Percentiles rank a stretch among this genome's conserved stretches.
Conservation (phyloP, 30 jellyfish, hydroid and myxozoan genomes). For the Aurelia sp. region DNA sequence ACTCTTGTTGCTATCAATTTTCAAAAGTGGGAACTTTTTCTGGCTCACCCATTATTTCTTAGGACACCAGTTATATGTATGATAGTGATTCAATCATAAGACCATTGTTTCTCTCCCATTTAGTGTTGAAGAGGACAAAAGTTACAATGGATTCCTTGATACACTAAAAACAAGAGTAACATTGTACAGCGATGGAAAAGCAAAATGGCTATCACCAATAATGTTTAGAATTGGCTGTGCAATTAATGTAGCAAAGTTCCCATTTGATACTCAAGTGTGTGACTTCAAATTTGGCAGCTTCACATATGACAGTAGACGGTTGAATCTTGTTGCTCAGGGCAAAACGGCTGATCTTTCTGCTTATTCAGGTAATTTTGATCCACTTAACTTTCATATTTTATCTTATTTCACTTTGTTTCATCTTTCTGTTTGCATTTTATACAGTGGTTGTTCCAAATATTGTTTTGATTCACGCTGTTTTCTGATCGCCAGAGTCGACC, state of each 20-base stretch:
- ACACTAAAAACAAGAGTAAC: conserved; percentile 72
- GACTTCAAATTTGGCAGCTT: conserved; percentile 88
- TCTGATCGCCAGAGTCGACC: too few species aligned
- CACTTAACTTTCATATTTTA: too few species aligned
- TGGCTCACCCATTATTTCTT: too few species aligned
- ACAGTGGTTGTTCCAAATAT: too few species aligned
- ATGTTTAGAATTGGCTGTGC: conserved; percentile 84
- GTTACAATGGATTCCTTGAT: conserved; percentile 90
- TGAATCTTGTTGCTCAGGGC: conserved; percentile 48
- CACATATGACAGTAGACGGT: conserved; percentile 69
- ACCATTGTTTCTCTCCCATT: background rate
- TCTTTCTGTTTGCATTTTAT: too few species aligned
- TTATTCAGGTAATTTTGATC: conserved; percentile 52
- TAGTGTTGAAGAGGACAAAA: conserved; percentile 90
- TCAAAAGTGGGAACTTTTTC: too few species aligned
- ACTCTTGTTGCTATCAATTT: too few species aligned
- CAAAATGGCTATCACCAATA: conserved; percentile 82
- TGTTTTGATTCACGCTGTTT: too few species aligned
- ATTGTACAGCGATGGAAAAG: conserved; percentile 56
- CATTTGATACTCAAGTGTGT: conserved; percentile 91
- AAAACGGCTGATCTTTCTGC: conserved; percentile 54
- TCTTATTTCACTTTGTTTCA: too few species aligned
- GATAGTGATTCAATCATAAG: too few species aligned
- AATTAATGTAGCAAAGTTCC: conserved; percentile 86
- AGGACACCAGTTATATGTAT: too few species aligned